Evolutionary conservation across 2,113 vertebrate genomes (phyloP).

Genomic region (Tursiops truncatus): DNA sequence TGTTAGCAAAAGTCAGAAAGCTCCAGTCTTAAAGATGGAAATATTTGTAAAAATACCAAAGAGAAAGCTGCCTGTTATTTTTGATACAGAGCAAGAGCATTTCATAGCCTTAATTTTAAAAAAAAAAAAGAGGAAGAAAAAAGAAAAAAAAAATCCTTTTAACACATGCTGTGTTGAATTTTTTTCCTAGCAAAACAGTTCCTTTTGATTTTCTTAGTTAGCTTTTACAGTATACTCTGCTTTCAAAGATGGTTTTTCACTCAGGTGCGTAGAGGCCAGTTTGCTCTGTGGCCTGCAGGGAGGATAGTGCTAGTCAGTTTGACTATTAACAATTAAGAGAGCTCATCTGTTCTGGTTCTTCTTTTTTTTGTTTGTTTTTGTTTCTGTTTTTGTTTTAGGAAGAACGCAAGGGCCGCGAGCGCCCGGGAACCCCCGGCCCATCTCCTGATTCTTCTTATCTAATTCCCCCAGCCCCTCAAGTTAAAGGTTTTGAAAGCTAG

Average conservation of each 20-base stretch:
- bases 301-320: background rate
- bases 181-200: background rate
- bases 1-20: constrained; percentile 42
- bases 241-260: background rate
- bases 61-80: constrained; percentile 31
- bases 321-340: background rate
- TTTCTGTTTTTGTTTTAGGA: too few relatives aligned
- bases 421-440: too few relatives aligned
- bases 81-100: background rate
- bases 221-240: background rate
- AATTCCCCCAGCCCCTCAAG: background rate
- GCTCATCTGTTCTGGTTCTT: background rate
- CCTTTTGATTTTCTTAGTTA: constrained; percentile 11
- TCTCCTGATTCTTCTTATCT: background rate
- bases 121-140: background rate
- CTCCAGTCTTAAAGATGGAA: constrained; percentile 46
- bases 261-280: background rate
- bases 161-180: background rate
- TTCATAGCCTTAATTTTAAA: constrained; percentile 13
- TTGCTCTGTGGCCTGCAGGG: background rate
- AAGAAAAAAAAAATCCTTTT: background rate
- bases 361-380: background rate
- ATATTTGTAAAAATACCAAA: constrained; percentile 55
- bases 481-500: background rate
- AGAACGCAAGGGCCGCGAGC: too few relatives aligned